Percentiles rank a stretch among this genome's conserved stretches.
phyloP scores from a whole-genome alignment of 2,113 vertebrate species.

The Sinocyclocheilus rhinocerous region DNA sequence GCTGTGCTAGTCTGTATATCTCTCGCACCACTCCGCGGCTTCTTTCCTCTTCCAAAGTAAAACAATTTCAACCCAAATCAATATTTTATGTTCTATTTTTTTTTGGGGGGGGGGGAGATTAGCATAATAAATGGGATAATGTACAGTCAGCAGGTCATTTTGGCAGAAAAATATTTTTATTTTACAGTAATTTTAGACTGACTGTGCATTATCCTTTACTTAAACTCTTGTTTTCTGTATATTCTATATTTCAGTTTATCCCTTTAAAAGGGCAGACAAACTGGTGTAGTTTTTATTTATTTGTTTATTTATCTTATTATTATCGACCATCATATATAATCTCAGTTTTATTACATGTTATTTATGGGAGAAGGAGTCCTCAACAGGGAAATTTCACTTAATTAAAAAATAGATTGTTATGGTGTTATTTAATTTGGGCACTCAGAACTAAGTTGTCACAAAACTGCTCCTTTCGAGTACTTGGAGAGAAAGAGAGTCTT shows the following conservation, averaged over 20 bases:
- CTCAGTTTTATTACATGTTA: neutral
- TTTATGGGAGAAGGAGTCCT: neutral
- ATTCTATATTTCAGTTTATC: neutral
- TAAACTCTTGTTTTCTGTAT: neutral
- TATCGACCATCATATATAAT: neutral
- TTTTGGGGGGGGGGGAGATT: neutral
- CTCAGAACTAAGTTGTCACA: neutral
- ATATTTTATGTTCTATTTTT: neutral
- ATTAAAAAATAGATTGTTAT: neutral
- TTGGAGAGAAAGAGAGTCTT: slow-evolving; percentile 11
- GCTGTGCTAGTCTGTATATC: neutral
- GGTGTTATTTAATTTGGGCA: neutral
- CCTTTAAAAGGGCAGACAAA: neutral
- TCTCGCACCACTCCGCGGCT: neutral
- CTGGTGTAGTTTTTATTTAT: neutral
- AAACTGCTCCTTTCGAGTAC: slow-evolving; percentile 20
- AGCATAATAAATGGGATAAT: neutral
- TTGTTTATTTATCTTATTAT: too few species aligned
- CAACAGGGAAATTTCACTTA: neutral
- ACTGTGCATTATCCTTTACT: neutral
- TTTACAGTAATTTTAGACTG: neutral
- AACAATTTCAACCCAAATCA: neutral
- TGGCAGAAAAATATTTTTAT: neutral
- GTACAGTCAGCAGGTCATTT: neutral
- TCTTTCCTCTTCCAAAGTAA: neutral